Conservation (phyloP, 2,888 invertebrate genomes). For the Hedychridium roseum region DNA sequence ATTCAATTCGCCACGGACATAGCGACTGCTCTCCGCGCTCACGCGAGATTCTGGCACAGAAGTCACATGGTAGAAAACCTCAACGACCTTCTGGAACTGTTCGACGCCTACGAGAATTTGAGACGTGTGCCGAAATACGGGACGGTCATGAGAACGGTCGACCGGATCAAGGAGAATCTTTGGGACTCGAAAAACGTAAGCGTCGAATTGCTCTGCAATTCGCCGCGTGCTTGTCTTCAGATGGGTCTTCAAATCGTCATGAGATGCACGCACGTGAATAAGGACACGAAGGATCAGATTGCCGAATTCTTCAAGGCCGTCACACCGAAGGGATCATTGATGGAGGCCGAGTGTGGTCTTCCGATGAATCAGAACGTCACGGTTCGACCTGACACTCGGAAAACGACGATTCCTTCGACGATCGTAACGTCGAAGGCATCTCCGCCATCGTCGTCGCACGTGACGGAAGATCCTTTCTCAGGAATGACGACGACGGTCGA, state of each 20-base stretch:
- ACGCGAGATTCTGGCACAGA: constrained; percentile 39
- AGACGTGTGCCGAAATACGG: constrained; percentile 6
- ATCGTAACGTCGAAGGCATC: no score
- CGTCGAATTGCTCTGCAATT: constrained; percentile 20
- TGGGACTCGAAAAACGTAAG: constrained; percentile 14
- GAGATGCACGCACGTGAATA: constrained; percentile 10
- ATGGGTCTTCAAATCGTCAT: constrained; percentile 17
- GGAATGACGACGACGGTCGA: no score
- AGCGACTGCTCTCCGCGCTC: constrained; percentile 25
- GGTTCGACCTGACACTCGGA: no score
- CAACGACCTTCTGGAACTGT: constrained; percentile 29
- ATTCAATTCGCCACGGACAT: constrained; percentile 33
- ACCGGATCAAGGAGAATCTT: constrained; percentile 8
- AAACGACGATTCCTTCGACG: no score
- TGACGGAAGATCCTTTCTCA: no score
- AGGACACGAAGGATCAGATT: constrained; percentile 8
- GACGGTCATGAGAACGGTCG: constrained; percentile 9
- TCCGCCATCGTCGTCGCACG: no score
- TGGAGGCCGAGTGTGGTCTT: constrained; percentile 8
- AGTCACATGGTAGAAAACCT: constrained; percentile 33
- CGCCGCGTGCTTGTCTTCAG: constrained; percentile 22
- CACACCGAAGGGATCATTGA: constrained; percentile 1
- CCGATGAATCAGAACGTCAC: no score
- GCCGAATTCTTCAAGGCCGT: constrained; percentile 6
- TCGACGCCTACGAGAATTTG: constrained; percentile 31